phyloP scores from a whole-genome alignment of 53 echinoderm and acorn worm species.

The Henricia sp. region DNA sequence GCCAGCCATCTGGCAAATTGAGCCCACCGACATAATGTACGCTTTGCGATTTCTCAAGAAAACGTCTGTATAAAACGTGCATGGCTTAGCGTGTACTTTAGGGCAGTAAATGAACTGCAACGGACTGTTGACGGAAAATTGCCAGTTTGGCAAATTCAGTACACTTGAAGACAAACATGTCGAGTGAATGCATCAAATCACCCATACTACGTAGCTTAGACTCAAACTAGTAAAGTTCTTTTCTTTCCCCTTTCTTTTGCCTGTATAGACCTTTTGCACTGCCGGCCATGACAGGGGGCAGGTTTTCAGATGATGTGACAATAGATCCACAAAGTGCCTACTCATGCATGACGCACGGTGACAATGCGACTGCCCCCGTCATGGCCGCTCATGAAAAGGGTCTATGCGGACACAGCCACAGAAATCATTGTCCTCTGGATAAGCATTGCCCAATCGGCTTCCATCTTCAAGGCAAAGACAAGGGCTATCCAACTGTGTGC shows the following conservation, averaged over 20 bases:
- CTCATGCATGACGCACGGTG: too few relatives aligned
- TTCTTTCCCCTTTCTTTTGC: background rate
- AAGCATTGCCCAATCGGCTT: too few relatives aligned
- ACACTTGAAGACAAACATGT: background rate
- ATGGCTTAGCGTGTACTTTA: background rate
- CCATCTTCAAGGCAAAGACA: too few relatives aligned
- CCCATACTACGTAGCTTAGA: background rate
- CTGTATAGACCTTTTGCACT: too few relatives aligned
- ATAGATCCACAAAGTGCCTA: too few relatives aligned
- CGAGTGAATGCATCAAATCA: background rate
- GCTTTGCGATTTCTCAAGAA: background rate
- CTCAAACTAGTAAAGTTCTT: background rate
- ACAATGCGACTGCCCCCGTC: too few relatives aligned
- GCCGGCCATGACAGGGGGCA: too few relatives aligned
- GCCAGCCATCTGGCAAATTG: constrained; percentile 29
- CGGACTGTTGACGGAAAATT: background rate
- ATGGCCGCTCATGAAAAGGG: too few relatives aligned
- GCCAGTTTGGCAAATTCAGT: background rate
- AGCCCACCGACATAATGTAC: constrained; percentile 1
- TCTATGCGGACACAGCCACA: too few relatives aligned
- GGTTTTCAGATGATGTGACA: too few relatives aligned
- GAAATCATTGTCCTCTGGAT: too few relatives aligned
- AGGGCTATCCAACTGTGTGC: too few relatives aligned
- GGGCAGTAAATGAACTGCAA: background rate
- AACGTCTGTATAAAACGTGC: background rate